Conservation (phyloP, 2,113 vertebrate genomes). For the Stegostoma tigrinum region DNA sequence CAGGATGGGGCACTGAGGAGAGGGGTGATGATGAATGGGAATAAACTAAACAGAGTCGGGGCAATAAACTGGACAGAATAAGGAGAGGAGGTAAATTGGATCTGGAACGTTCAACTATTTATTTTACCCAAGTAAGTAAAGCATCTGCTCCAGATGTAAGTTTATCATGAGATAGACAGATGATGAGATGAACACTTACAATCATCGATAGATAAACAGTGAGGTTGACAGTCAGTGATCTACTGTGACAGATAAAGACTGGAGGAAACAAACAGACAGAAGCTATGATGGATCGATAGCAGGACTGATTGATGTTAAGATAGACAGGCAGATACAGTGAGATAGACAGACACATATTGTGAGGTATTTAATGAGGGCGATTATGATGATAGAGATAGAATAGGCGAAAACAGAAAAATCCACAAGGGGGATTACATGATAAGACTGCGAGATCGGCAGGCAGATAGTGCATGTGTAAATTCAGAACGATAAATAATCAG, state of each 20-base stretch:
- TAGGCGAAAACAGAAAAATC: not conserved
- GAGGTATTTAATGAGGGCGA: not conserved
- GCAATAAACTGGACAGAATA: too few relatives aligned
- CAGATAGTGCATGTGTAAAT: not conserved
- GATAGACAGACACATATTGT: not conserved
- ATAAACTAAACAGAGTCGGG: not conserved
- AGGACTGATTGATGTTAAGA: constrained; percentile 11
- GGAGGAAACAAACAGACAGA: not conserved
- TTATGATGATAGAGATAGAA: not conserved
- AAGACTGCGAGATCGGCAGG: not conserved
- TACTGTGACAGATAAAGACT: not conserved
- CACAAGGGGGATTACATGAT: not conserved
- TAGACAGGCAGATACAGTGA: not conserved
- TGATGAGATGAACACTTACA: not conserved
- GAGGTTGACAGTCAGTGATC: not conserved
- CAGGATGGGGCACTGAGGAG: not conserved
- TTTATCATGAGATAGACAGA: not conserved
- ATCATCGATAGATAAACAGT: not conserved
- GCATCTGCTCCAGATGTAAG: not conserved
- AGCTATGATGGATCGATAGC: not conserved
- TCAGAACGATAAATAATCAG: not conserved
- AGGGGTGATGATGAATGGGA: not conserved
- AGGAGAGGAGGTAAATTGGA: not conserved
- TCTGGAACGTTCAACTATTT: not conserved
- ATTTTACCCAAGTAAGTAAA: not conserved